Conservation (phyloP, 2,113 vertebrate genomes). For the Burhinus bistriatus region DNA sequence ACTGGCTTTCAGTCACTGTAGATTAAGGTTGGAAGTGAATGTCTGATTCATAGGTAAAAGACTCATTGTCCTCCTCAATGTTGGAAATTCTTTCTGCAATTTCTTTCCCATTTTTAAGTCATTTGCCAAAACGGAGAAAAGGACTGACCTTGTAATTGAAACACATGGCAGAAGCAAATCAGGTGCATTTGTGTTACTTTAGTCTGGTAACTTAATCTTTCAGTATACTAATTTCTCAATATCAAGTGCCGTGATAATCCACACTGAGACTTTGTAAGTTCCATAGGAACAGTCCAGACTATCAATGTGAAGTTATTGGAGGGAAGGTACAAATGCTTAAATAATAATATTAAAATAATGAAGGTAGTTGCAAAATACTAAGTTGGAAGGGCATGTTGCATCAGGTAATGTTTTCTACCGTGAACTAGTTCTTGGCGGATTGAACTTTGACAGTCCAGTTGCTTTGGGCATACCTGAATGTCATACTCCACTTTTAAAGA, state of each 20-base stretch:
- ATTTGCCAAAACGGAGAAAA: neutral
- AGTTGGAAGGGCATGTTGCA: no score
- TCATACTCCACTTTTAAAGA: no score
- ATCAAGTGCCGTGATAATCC: neutral
- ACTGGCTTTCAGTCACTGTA: neutral
- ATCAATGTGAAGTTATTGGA: no score
- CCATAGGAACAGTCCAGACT: no score
- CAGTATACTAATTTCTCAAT: neutral
- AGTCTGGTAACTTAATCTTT: neutral
- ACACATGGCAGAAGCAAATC: neutral
- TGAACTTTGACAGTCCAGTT: no score
- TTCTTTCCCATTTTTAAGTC: neutral
- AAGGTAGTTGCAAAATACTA: no score
- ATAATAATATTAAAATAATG: no score
- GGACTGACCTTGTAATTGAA: neutral
- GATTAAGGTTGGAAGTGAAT: neutral
- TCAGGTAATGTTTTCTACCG: no score
- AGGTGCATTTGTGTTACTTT: neutral
- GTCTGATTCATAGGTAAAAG: constrained; percentile 19
- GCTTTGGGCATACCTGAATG: no score
- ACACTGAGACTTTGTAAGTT: no score
- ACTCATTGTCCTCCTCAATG: neutral
- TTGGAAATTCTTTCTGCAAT: neutral
- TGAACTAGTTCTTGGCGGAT: no score
- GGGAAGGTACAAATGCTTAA: no score